Evolutionary conservation across 2,888 invertebrate genomes (phyloP), one percentile per base, ranked within the genome.

Genomic region (Ophion slaviceki): DNA sequence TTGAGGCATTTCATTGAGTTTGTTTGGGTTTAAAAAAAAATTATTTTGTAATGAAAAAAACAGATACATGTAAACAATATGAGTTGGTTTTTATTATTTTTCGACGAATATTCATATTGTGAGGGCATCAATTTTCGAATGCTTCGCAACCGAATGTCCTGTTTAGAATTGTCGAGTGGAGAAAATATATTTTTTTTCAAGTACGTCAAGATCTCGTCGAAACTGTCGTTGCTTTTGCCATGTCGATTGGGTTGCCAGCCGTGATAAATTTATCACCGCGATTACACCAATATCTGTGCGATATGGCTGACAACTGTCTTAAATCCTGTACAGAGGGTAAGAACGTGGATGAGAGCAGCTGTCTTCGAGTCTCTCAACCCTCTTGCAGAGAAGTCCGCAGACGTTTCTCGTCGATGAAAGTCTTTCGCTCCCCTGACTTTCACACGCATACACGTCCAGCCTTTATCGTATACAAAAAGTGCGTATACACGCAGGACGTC

Each of bases 311-410:
- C 36, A 14, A 61, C 72, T 74, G 72, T 72, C 20, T 40, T 24
- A 7, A 2, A 53, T 53, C 53, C 57, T 57, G 11, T 61, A 61
- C 17, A 59, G 14, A 59, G 24, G 17, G 53, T 17, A 53, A 20
- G 24, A 53, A 36, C 47, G 20, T 36, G 36, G 32, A 70, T 24
- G 20, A 57, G 14, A 76, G 72, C 77, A 68, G 84, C 80, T 82
- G 68, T 81, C 81, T 74, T 62, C 45, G 62, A 64, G 53, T 85
- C 20, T 74, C 45, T 64, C 78, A 62, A 74, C 66, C 64, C 76
- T 81, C 71, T 77, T 72, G 28, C 17, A n/a, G 53, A 24, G 40
- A 59, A 5, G 45, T 20, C 47, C 66, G 17, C 53, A 67, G 71
- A 78, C 64, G 47, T 28, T 53, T 82, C 47, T 79, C 76, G 47